These are phyloP conservation scores for Stenodera caucasica DNA, from an alignment of 2,888 invertebrate species.

Conservation along the genomic window DNA sequence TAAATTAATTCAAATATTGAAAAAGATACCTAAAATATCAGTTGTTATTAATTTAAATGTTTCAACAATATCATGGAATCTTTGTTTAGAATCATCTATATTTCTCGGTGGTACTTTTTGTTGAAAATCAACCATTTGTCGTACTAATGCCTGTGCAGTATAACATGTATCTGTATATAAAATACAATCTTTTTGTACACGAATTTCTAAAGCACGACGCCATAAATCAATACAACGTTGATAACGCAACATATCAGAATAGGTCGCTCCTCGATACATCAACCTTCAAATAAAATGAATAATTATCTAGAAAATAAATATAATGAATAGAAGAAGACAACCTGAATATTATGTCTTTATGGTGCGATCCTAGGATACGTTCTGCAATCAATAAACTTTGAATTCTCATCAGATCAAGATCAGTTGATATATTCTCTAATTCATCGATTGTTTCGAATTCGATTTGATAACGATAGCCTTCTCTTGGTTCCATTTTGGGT, in stretches of 20 bases:
- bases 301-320: conserved; percentile 10
- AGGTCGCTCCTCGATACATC: conserved; percentile 67
- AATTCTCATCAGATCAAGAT: conserved; percentile 83
- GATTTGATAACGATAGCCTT: conserved; percentile 66
- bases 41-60: conserved; percentile 70
- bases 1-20: not conserved
- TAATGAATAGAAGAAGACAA: conserved; percentile 15
- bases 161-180: conserved; percentile 80
- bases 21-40: conserved; percentile 58
- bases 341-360: conserved; percentile 83
- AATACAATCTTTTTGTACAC: conserved; percentile 77
- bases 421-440: conserved; percentile 71
- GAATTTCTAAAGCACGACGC: conserved; percentile 78
- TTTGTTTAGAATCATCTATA: conserved; percentile 60
- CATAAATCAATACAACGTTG: conserved; percentile 87
- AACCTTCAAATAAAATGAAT: conserved; percentile 48
- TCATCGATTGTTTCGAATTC: conserved; percentile 78
- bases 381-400: conserved; percentile 87
- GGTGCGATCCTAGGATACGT: conserved; percentile 80
- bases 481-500: conserved; percentile 60
- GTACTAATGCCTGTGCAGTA: conserved; percentile 82
- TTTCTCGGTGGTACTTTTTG: conserved; percentile 61
- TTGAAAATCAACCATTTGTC: conserved; percentile 76
- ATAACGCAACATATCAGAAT: conserved; percentile 72
- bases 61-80: conserved; percentile 70